These are phyloP conservation scores for Pocillopora verrucosa DNA, from an alignment of 64 coral and sea anemone species.

Conservation along the genomic window DNA sequence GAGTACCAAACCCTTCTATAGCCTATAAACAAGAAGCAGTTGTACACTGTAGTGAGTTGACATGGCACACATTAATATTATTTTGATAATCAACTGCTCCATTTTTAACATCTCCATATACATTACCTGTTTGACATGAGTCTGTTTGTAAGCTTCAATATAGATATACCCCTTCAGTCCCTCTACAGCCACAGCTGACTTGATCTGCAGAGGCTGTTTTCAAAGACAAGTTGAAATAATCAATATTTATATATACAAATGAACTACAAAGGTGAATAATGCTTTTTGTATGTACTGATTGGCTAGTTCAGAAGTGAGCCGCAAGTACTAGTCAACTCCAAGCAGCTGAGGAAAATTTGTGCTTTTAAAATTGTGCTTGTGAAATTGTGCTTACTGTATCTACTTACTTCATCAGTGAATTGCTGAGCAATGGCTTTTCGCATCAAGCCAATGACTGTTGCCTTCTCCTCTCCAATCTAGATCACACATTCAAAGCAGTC, in stretches of 20 bases:
- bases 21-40: conserved; percentile 35
- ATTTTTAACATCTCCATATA: too few relatives aligned
- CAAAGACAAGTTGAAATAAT: not conserved
- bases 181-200: conserved; percentile 95
- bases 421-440: conserved; percentile 97
- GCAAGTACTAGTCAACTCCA: too few relatives aligned
- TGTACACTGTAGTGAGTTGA: too few relatives aligned
- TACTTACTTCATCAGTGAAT: conserved; percentile 83
- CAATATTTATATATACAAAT: not conserved
- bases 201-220: conserved; percentile 87
- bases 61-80: too few relatives aligned
- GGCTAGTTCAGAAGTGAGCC: too few relatives aligned
- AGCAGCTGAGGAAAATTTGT: too few relatives aligned
- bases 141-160: conserved; percentile 96
- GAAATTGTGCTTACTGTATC: not conserved
- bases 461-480: conserved; percentile 96
- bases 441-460: conserved; percentile 98
- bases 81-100: too few relatives aligned
- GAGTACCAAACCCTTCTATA: conserved; percentile 94
- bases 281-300: too few relatives aligned
- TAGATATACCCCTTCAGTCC: conserved; percentile 98
- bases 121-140: conserved; percentile 93
- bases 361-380: not conserved
- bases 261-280: not conserved
- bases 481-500: not conserved